Evolutionary conservation across 2,888 invertebrate genomes (phyloP).

Genomic region (Timandra comae): DNA sequence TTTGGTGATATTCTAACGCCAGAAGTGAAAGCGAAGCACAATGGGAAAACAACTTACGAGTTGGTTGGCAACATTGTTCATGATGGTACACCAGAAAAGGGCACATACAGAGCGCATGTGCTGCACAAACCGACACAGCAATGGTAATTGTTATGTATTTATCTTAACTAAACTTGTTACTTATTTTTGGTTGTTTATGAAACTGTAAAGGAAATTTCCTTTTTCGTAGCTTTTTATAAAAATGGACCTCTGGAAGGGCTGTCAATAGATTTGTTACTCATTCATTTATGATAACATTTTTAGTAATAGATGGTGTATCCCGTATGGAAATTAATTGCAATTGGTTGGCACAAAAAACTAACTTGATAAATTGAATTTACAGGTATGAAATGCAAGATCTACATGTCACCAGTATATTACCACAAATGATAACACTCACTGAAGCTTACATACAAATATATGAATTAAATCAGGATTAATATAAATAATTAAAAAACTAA

Average conservation of each 20-base stretch:
- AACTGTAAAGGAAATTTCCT: background rate
- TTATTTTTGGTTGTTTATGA: no score
- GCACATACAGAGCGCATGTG: constrained; percentile 96
- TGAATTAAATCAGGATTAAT: constrained; percentile 74
- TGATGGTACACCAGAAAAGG: constrained; percentile 96
- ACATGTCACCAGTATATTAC: constrained; percentile 97
- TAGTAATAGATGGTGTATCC: no score
- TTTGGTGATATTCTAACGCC: constrained; percentile 95
- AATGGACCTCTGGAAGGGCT: no score
- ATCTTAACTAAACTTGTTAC: no score
- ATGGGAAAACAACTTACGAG: constrained; percentile 92
- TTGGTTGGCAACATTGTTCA: constrained; percentile 99
- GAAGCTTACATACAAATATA: constrained; percentile 98
- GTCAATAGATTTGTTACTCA: no score
- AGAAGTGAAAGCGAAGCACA: constrained; percentile 86
- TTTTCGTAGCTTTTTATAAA: background rate
- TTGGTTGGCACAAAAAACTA: no score
- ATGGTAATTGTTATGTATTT: no score
- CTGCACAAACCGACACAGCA: constrained; percentile 91
- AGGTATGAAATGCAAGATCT: constrained; percentile 95
- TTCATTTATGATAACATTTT: no score
- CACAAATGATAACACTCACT: constrained; percentile 99
- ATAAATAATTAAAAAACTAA: constrained; percentile 31
- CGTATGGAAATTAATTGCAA: no score
- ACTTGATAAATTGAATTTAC: no score